Percentiles rank a stretch among this genome's conserved stretches.
Conservation (phyloP, 2,797 vertebrate species). For the Tapera naevia region DNA sequence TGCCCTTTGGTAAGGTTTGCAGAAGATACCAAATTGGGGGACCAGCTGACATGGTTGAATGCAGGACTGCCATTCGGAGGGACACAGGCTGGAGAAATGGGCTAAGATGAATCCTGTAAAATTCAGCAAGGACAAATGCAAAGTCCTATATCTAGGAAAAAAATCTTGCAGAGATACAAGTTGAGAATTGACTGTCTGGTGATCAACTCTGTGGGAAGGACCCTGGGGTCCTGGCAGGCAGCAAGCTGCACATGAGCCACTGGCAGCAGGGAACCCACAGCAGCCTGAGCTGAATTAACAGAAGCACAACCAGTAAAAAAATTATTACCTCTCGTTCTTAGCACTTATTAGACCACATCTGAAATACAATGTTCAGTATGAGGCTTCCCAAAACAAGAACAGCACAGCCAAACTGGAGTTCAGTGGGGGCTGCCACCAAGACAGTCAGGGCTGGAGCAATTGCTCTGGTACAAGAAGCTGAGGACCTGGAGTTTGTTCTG, state of each 20-base stretch:
- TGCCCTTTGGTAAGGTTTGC: not conserved
- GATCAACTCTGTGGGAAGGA: not conserved
- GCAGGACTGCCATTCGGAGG: not conserved
- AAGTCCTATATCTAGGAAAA: not conserved
- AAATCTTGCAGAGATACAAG: not conserved
- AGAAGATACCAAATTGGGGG: not conserved
- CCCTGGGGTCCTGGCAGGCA: not conserved
- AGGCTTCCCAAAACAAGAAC: not conserved
- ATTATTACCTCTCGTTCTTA: not conserved
- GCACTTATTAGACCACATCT: not conserved
- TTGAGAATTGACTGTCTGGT: not conserved
- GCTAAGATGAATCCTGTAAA: not conserved
- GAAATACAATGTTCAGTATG: not conserved
- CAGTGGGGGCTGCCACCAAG: not conserved
- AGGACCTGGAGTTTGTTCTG: not conserved
- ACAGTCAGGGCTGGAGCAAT: not conserved
- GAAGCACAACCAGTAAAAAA: not conserved
- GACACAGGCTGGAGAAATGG: not conserved
- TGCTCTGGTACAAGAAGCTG: not conserved
- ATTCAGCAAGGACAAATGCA: not conserved
- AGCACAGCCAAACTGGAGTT: not conserved
- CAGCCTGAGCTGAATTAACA: not conserved
- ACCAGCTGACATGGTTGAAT: not conserved
- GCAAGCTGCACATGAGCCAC: not conserved
- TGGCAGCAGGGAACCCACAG: not conserved